A percentile compares a stretch with the other conserved stretches of the same genome.
Conservation (phyloP, 2,113 vertebrate species). For the Nibea albiflora region DNA sequence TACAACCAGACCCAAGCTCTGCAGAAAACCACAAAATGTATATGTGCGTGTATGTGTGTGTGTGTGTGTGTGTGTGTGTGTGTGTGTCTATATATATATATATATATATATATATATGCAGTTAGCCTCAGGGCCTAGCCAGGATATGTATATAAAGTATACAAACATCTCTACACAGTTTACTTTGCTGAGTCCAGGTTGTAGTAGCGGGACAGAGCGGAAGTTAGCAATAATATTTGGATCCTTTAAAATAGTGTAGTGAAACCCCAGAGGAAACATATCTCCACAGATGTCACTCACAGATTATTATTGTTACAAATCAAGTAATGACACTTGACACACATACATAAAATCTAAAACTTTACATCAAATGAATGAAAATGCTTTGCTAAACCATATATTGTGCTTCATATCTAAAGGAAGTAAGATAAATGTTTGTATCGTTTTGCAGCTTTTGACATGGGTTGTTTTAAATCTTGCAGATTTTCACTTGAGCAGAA, state of each 20-base stretch:
- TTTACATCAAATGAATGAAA: background rate
- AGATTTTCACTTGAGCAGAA: constrained; percentile 37
- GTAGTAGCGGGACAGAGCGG: constrained; percentile 17
- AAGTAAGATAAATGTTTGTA: background rate
- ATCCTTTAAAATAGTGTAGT: constrained; percentile 33
- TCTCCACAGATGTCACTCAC: background rate
- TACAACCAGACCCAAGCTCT: constrained; percentile 75
- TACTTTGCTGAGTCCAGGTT: constrained; percentile 33
- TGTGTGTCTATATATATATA: constrained; percentile 12
- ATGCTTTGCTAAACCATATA: background rate
- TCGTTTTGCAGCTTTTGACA: background rate
- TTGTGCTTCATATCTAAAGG: background rate
- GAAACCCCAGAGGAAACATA: background rate
- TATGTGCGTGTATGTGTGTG: too few species aligned
- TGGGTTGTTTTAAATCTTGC: background rate
- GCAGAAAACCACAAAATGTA: constrained; percentile 57
- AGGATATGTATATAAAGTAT: constrained; percentile 50
- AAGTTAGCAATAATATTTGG: constrained; percentile 50
- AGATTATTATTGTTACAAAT: background rate
- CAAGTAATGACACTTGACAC: background rate
- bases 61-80: too few species aligned
- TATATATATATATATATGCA: background rate
- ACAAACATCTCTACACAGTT: constrained; percentile 50
- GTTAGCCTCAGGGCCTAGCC: constrained; percentile 30
- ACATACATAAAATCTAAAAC: background rate